Base-by-base conservation (phyloP, 2,113 vertebrate genomes). In the Xiphophorus couchianus region DNA sequence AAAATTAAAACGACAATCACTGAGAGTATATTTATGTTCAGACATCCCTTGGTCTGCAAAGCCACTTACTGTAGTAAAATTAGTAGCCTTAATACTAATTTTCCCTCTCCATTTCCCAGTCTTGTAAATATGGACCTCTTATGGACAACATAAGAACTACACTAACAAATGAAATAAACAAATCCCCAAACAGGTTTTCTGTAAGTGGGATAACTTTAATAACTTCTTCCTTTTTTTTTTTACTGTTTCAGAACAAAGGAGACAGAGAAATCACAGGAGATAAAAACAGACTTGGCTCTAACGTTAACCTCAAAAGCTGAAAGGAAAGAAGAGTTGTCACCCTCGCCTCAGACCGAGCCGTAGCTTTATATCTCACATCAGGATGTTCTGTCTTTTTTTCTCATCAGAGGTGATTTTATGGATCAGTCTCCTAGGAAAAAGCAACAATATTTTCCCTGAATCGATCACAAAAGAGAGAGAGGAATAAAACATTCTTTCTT, bases 261-360 rank as follows among this genome's bases (percentile, higher is more conserved):
- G 25, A 60, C 84, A 5, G 86, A 89, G 67, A 89, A 86, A 66
- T 71, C 44, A 1, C 91, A 88, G 22, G 91, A 92, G 68, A 84
- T 81, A 69, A 94, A 91, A 79, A 90, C 92, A 78, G 92, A 92
- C 65, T 8, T 92, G 81, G 90, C 70, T 63, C 86, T 94, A 67
- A 92, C 88, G 48, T 84, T 62, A 1, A 88, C 90, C 2, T 69
- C 88, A 65, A 89, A 86, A 35, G 72, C 76, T 51, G 86, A 72
- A 65, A 91, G 79, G 73, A 90, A 69, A 84, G 90, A 91, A 14
- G 91, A 94, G 42, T 58, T 87, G 0, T 74, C 67, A 2, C 42
- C 68, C 3, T 71, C 64, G 7, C 71, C 69, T 60, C 82, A 86
- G 69, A 70, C 77, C 4, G 89, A 93, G 51, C 87, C 88, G 1